Evolutionary conservation across 2,888 invertebrate genomes (phyloP).

Genomic region (Blastobasis lacticolella): DNA sequence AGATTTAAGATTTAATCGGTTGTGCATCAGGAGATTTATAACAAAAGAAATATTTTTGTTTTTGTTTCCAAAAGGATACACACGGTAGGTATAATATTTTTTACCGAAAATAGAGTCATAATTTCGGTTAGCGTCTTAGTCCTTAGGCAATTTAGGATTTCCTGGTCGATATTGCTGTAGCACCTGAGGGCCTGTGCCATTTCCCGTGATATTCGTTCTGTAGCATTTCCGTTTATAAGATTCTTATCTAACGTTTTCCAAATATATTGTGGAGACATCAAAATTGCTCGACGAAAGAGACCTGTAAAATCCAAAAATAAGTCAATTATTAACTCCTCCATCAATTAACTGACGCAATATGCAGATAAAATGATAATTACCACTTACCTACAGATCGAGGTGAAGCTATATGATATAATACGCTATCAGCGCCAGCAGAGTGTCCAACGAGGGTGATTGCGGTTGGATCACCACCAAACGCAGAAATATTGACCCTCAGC

Average conservation of each 20-base stretch:
- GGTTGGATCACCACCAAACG: constrained; percentile 87
- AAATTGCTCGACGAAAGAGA: constrained; percentile 78
- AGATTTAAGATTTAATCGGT: too few species aligned
- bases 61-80: not conserved
- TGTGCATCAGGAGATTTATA: not conserved
- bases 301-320: constrained; percentile 34
- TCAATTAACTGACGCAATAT: not conserved
- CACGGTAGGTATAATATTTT: not conserved
- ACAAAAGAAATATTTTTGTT: not conserved
- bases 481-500: constrained; percentile 83
- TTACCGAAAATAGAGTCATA: constrained; percentile 59
- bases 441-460: constrained; percentile 89
- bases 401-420: constrained; percentile 78
- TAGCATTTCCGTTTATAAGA: constrained; percentile 32
- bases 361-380: not conserved
- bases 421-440: constrained; percentile 83
- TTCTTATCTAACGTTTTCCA: constrained; percentile 46
- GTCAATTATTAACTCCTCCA: not conserved
- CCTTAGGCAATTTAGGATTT: constrained; percentile 77
- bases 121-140: constrained; percentile 75
- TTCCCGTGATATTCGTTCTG: constrained; percentile 67
- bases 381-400: constrained; percentile 76
- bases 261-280: constrained; percentile 77
- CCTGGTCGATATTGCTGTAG: constrained; percentile 54
- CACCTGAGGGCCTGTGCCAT: constrained; percentile 74